phyloP scores from a whole-genome alignment of 2,113 vertebrate species.

The Podarcis cretensis region DNA sequence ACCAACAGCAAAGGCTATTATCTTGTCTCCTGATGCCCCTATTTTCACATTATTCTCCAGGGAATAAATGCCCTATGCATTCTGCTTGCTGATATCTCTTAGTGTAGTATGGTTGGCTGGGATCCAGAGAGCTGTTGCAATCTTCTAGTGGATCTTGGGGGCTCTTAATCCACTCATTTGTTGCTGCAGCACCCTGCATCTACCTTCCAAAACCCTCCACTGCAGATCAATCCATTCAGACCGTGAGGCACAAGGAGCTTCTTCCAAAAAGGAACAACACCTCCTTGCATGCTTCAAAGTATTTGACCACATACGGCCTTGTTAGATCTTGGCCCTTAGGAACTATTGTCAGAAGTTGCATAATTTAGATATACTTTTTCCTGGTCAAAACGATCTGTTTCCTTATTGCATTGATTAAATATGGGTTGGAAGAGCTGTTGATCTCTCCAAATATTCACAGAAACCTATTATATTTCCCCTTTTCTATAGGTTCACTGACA shows the following conservation, averaged over 20 bases:
- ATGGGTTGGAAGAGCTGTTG: not conserved
- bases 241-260: not conserved
- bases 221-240: not conserved
- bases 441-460: not conserved
- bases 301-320: too few relatives aligned
- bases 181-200: too few relatives aligned
- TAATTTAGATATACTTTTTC: not conserved
- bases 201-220: not conserved
- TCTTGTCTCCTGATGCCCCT: too few relatives aligned
- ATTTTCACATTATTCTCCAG: too few relatives aligned
- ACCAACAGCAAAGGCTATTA: too few relatives aligned
- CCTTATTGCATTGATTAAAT: not conserved
- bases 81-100: too few relatives aligned
- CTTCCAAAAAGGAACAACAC: not conserved
- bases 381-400: not conserved
- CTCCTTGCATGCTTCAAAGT: not conserved
- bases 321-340: not conserved
- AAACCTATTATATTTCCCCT: slow-evolving; percentile 32
- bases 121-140: too few relatives aligned
- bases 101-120: too few relatives aligned
- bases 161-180: too few relatives aligned
- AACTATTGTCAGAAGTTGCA: not conserved
- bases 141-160: too few relatives aligned
- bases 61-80: too few relatives aligned
- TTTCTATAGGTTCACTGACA: slow-evolving; percentile 19